Evolutionary conservation across 2,888 invertebrate species (phyloP).

Genomic region (Cotesia congregata): DNA sequence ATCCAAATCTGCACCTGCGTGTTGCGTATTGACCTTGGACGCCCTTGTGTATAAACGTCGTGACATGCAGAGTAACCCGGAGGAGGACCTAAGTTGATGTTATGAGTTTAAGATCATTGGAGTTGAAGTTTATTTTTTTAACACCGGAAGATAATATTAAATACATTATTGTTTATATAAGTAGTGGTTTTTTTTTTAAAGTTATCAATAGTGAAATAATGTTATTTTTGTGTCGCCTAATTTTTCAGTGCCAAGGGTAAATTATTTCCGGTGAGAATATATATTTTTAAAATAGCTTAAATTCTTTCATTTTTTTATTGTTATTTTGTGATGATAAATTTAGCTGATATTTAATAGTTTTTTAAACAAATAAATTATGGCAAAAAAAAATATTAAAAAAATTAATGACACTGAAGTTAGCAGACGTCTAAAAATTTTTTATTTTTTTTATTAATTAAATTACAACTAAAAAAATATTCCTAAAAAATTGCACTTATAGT

Average conservation of each 20-base stretch:
- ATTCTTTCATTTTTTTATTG: too few relatives aligned
- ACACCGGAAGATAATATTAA: neutral
- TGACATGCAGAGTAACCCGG: neutral
- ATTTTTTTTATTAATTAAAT: too few relatives aligned
- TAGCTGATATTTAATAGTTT: too few relatives aligned
- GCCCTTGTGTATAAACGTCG: slow-evolving; percentile 58
- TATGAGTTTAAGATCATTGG: slow-evolving; percentile 23
- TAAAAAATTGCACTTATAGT: too few relatives aligned
- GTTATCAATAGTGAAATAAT: neutral
- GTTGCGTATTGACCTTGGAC: slow-evolving; percentile 65
- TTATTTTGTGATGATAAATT: too few relatives aligned
- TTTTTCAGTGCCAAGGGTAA: neutral
- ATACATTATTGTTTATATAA: neutral
- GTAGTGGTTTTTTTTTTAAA: neutral
- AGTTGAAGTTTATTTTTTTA: slow-evolving; percentile 23
- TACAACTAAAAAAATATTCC: too few relatives aligned
- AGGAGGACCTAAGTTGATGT: slow-evolving; percentile 19
- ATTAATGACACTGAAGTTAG: too few relatives aligned
- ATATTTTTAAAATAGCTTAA: neutral
- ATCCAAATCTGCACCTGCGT: slow-evolving; percentile 58
- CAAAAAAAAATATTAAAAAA: too few relatives aligned
- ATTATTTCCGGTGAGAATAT: neutral
- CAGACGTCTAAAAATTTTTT: too few relatives aligned
- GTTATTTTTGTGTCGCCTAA: neutral
- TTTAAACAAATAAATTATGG: too few relatives aligned